Evolutionary conservation across 2,888 invertebrate genomes (phyloP).

Genomic region (Callyntrura guangdongensis): DNA sequence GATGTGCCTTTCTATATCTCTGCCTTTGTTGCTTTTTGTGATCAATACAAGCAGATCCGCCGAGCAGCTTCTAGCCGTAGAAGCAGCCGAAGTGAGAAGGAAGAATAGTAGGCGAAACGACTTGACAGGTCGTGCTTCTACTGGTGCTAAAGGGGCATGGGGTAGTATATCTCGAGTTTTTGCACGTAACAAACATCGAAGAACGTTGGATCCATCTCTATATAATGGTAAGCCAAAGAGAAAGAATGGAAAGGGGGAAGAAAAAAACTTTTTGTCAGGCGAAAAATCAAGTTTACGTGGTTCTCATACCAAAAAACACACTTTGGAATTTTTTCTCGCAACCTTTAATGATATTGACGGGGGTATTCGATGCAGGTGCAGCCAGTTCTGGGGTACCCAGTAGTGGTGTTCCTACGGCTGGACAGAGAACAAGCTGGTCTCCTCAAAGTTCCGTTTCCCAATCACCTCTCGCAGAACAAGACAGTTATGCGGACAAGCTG

Average conservation of each 20-base stretch:
- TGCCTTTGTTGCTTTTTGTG: background rate
- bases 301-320: slow-evolving; percentile 61
- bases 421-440: slow-evolving; percentile 84
- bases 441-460: slow-evolving; percentile 84
- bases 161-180: slow-evolving; percentile 96
- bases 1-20: background rate
- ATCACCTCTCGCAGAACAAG: slow-evolving; percentile 89
- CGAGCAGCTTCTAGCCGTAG: slow-evolving; percentile 92
- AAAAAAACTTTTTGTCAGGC: background rate
- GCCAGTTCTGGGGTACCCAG: slow-evolving; percentile 35
- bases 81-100: slow-evolving; percentile 84
- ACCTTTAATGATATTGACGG: no score
- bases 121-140: slow-evolving; percentile 83
- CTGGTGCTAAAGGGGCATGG: slow-evolving; percentile 90
- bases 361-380: background rate
- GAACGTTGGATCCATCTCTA: slow-evolving; percentile 90
- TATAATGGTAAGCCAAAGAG: slow-evolving; percentile 88
- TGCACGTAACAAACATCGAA: slow-evolving; percentile 93
- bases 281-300: slow-evolving; percentile 76
- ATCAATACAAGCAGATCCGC: slow-evolving; percentile 88
- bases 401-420: slow-evolving; percentile 70
- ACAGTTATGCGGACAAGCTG: slow-evolving; percentile 92
- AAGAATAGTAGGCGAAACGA: slow-evolving; percentile 85
- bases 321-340: background rate
- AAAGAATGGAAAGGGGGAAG: background rate